Conservation (phyloP, 2,113 vertebrate species). For the Catharus minimus region DNA sequence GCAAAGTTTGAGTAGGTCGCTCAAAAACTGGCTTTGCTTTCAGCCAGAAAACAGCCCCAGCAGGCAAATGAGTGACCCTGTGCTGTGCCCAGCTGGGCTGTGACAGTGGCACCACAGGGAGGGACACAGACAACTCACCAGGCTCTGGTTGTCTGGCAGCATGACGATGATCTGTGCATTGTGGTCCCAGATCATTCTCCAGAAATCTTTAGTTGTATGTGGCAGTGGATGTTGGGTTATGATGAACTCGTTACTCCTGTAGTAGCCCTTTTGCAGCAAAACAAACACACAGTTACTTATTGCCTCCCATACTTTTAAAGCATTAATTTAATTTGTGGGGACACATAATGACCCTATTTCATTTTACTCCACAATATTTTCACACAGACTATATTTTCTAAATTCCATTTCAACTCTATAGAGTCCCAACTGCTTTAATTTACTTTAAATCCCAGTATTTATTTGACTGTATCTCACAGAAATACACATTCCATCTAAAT, state of each 20-base stretch:
- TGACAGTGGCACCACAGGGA: not conserved
- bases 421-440: conserved; percentile 57
- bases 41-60: not conserved
- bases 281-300: conserved; percentile 33
- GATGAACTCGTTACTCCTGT: conserved; percentile 94
- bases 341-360: conserved; percentile 7
- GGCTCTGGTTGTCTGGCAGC: conserved; percentile 91
- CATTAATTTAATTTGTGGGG: conserved; percentile 24
- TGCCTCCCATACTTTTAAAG: not conserved
- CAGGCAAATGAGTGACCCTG: not conserved
- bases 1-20: not conserved
- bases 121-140: conserved; percentile 76
- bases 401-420: conserved; percentile 14
- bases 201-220: conserved; percentile 96
- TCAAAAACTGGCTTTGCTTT: not conserved
- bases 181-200: conserved; percentile 98
- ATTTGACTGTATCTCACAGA: conserved; percentile 34
- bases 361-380: conserved; percentile 37
- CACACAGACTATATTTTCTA: conserved; percentile 37
- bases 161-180: conserved; percentile 96
- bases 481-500: conserved; percentile 52
- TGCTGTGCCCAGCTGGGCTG: not conserved
- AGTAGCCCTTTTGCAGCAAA: conserved; percentile 84
- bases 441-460: conserved; percentile 56
- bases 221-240: conserved; percentile 96